Conservation (phyloP, 1,140 invertebrate genomes). For the fruit fly (Drosophila melanogaster) region DNA sequence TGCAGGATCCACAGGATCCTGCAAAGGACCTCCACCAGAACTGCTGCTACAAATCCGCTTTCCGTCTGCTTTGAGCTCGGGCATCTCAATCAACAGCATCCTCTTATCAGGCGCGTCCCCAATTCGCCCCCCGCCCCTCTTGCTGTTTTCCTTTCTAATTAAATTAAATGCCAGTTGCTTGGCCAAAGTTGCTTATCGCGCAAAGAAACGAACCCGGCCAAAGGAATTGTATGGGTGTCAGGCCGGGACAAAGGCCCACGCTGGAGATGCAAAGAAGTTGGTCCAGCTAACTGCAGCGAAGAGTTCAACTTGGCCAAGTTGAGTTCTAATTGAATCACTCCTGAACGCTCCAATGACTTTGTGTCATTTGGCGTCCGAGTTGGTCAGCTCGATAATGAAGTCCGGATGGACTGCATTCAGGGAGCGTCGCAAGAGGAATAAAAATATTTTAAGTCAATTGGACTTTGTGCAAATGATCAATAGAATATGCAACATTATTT, state of each 20-base stretch:
- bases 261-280: slow-evolving; percentile 59
- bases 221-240: slow-evolving; percentile 38
- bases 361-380: slow-evolving; percentile 53
- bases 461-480: neutral
- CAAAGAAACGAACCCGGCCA: slow-evolving; percentile 15
- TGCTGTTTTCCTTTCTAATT: slow-evolving; percentile 54
- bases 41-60: slow-evolving; percentile 60
- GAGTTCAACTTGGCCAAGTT: slow-evolving; percentile 37
- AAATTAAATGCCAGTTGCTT: slow-evolving; percentile 66
- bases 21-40: slow-evolving; percentile 22
- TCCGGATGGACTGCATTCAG: neutral
- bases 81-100: slow-evolving; percentile 50
- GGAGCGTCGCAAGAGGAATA: neutral
- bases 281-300: slow-evolving; percentile 28
- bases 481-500: no score
- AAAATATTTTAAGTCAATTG: no score
- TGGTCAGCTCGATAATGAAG: slow-evolving; percentile 37
- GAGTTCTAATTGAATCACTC: slow-evolving; percentile 70
- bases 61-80: slow-evolving; percentile 58
- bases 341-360: slow-evolving; percentile 59
- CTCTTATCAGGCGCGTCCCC: slow-evolving; percentile 33
- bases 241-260: slow-evolving; percentile 25
- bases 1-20: slow-evolving; percentile 17
- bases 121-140: neutral
- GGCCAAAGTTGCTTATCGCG: slow-evolving; percentile 63